These are phyloP conservation scores for Nephrotoma flavescens DNA, from an alignment of 2,888 invertebrate species.

Conservation along the genomic window DNA sequence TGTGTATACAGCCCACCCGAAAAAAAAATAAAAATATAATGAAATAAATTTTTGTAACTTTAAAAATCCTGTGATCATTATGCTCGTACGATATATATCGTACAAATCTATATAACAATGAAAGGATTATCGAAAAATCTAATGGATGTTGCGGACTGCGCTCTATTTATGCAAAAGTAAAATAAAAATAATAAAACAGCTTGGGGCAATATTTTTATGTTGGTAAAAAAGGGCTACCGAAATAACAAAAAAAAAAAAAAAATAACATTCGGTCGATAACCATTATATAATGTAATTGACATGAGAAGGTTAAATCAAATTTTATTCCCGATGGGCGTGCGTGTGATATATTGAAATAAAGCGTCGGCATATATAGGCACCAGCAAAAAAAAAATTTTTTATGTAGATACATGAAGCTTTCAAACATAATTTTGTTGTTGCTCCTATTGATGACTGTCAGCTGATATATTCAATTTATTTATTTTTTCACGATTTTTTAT, in stretches of 20 bases:
- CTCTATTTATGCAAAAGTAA: not conserved
- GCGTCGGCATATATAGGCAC: not conserved
- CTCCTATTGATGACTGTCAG: not conserved
- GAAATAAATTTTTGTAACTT: not conserved
- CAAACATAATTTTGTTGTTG: not conserved
- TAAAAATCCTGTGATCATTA: not conserved
- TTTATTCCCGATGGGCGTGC: not conserved
- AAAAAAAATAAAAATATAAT: not conserved
- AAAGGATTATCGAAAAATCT: not conserved
- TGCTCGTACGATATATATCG: not conserved
- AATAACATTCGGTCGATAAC: not conserved
- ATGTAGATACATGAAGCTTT: not conserved
- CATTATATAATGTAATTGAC: not conserved
- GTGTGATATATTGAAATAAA: not conserved
- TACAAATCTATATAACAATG: not conserved
- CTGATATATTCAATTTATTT: not conserved
- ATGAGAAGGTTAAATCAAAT: not conserved
- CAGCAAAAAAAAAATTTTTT: too few species aligned
- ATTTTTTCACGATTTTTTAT: not conserved
- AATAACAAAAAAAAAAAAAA: not conserved
- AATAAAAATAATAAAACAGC: not conserved
- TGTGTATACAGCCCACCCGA: not conserved
- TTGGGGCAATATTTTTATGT: not conserved
- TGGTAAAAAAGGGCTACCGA: not conserved
- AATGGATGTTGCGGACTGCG: not conserved